These are phyloP conservation scores for Bathybates hornii DNA, from an alignment of 2,113 vertebrate species.

Conservation along the genomic window DNA sequence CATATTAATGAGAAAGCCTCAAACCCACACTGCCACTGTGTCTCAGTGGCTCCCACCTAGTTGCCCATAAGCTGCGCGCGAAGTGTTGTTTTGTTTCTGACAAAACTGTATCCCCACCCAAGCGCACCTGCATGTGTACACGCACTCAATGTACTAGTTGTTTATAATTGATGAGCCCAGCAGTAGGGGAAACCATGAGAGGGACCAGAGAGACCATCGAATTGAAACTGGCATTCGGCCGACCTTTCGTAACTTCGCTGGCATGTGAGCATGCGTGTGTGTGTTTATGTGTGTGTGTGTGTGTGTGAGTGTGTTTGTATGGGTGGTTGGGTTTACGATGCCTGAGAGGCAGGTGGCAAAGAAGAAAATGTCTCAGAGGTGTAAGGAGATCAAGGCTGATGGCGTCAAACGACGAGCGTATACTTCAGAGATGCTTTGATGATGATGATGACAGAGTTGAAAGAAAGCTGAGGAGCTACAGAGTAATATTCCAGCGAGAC, in stretches of 20 bases:
- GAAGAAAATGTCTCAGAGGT: not conserved
- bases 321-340: not conserved
- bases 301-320: not conserved
- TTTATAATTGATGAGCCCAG: slow-evolving; percentile 66
- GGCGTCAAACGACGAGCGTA: not conserved
- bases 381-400: not conserved
- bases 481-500: not conserved
- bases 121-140: not conserved
- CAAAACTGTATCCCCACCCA: not conserved
- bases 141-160: not conserved
- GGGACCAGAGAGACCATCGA: slow-evolving; percentile 7
- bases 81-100: not conserved
- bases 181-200: slow-evolving; percentile 34
- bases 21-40: not conserved
- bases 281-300: not conserved
- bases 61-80: not conserved
- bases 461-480: not conserved
- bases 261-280: not conserved
- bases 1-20: not conserved
- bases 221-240: slow-evolving; percentile 40
- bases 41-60: not conserved
- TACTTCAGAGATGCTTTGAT: not conserved
- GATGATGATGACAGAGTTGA: not conserved
- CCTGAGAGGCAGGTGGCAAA: slow-evolving; percentile 16
- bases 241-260: slow-evolving; percentile 41